phyloP scores from a whole-genome alignment of 35 echinoderm and acorn worm species.

The Apostichopus parvimensis region DNA sequence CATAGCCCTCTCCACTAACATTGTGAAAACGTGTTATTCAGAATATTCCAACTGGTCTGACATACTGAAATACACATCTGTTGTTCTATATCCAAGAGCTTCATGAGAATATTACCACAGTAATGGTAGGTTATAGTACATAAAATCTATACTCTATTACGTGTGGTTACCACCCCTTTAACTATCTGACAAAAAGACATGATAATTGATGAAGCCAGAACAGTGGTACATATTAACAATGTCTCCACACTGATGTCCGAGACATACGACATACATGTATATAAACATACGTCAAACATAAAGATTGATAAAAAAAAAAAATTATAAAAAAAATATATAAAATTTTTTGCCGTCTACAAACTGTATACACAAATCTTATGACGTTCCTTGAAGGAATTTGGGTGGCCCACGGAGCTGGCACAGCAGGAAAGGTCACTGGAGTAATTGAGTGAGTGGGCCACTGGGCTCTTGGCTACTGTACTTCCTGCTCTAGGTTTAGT shows the following conservation, averaged over 20 bases:
- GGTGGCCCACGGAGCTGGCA: constrained; percentile 12
- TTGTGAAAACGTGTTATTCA: too few species aligned
- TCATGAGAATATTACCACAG: too few species aligned
- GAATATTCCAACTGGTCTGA: too few species aligned
- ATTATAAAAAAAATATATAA: too few species aligned
- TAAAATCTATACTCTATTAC: background rate
- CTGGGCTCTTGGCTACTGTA: constrained; percentile 23
- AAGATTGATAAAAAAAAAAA: too few species aligned
- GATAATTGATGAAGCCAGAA: background rate
- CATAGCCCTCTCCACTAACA: too few species aligned
- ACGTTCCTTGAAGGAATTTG: constrained; percentile 5
- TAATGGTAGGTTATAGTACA: too few species aligned
- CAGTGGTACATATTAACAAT: constrained; percentile 14
- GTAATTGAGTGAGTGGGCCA: constrained; percentile 35
- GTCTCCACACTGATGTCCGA: background rate
- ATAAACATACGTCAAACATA: too few species aligned
- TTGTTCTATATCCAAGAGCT: too few species aligned
- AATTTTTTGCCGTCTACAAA: background rate
- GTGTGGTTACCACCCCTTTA: too few species aligned
- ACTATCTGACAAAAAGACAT: background rate
- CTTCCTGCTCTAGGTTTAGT: background rate
- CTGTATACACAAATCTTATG: background rate
- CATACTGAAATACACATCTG: too few species aligned
- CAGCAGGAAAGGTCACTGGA: constrained; percentile 36
- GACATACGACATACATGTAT: too few species aligned